These are phyloP conservation scores for Hyaena hyaena DNA, from an alignment of 2,113 vertebrate species.

Conservation along the genomic window DNA sequence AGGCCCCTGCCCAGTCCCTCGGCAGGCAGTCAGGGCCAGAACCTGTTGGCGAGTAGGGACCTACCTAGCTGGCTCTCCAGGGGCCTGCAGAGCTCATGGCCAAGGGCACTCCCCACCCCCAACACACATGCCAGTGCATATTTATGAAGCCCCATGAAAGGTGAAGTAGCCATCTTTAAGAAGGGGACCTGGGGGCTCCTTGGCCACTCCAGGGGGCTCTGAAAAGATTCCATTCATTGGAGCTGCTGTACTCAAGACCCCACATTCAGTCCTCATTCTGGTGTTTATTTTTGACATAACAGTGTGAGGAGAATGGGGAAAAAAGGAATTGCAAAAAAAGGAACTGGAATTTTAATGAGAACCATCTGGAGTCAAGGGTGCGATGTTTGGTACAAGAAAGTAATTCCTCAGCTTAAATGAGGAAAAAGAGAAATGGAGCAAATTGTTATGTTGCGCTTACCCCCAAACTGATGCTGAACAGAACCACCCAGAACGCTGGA, in stretches of 20 bases:
- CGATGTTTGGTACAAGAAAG: slow-evolving; percentile 71
- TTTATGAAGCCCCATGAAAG: not conserved
- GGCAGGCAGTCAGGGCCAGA: not conserved
- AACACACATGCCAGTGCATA: not conserved
- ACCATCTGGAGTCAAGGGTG: slow-evolving; percentile 81
- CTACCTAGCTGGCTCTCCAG: not conserved
- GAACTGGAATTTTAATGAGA: slow-evolving; percentile 82
- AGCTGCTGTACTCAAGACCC: not conserved
- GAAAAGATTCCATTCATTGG: not conserved
- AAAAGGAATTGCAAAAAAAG: not conserved
- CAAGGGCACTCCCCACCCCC: not conserved
- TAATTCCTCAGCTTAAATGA: slow-evolving; percentile 59
- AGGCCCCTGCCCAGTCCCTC: not conserved
- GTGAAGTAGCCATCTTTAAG: not conserved
- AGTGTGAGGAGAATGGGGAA: slow-evolving; percentile 52
- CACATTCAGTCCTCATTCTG: slow-evolving; percentile 38
- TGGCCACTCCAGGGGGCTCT: not conserved
- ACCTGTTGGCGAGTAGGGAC: not conserved
- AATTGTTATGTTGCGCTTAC: not conserved
- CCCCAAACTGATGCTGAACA: slow-evolving; percentile 2
- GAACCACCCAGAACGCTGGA: slow-evolving; percentile 30
- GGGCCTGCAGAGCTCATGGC: not conserved
- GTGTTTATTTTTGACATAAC: slow-evolving; percentile 72
- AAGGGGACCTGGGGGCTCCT: not conserved
- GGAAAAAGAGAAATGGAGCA: slow-evolving; percentile 19